These are phyloP conservation scores for Diabrotica undecimpunctata DNA, from an alignment of 1,140 invertebrate species.

Conservation along the genomic window DNA sequence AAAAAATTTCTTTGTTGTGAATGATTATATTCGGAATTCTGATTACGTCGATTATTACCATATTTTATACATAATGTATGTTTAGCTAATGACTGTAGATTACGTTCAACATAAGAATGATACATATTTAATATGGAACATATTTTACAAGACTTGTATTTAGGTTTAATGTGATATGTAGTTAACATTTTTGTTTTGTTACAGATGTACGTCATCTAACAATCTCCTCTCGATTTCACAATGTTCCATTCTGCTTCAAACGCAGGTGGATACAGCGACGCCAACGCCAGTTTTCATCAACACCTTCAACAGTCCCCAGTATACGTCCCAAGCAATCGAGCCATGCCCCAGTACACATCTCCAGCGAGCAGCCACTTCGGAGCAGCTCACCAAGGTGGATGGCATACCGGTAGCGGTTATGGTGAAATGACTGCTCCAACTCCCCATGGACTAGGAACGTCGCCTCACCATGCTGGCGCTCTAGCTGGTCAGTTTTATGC, in stretches of 20 bases:
- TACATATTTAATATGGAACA: too few species aligned
- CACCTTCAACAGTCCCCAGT: slow-evolving; percentile 50
- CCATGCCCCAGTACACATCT: slow-evolving; percentile 44
- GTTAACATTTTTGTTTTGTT: slow-evolving; percentile 7
- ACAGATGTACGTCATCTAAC: slow-evolving; percentile 27
- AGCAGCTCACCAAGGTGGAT: slow-evolving; percentile 40
- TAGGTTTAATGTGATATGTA: too few species aligned
- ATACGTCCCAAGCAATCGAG: slow-evolving; percentile 53
- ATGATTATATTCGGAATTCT: too few species aligned
- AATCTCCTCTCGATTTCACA: slow-evolving; percentile 15
- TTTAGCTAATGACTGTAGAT: too few species aligned
- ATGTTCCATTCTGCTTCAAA: slow-evolving; percentile 47
- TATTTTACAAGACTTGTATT: too few species aligned
- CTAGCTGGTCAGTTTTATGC: slow-evolving; percentile 60
- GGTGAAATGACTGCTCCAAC: slow-evolving; percentile 43
- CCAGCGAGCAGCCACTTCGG: slow-evolving; percentile 45
- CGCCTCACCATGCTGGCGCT: slow-evolving; percentile 37
- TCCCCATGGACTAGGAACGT: slow-evolving; percentile 36
- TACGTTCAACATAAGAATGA: too few species aligned
- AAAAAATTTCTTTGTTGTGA: too few species aligned
- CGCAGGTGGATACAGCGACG: slow-evolving; percentile 44
- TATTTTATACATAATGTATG: too few species aligned
- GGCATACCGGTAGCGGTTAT: slow-evolving; percentile 43
- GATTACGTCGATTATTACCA: too few species aligned
- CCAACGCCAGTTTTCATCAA: slow-evolving; percentile 41